Evolutionary conservation across 2,113 vertebrate genomes (phyloP).

Genomic region (Eolophus roseicapilla): DNA sequence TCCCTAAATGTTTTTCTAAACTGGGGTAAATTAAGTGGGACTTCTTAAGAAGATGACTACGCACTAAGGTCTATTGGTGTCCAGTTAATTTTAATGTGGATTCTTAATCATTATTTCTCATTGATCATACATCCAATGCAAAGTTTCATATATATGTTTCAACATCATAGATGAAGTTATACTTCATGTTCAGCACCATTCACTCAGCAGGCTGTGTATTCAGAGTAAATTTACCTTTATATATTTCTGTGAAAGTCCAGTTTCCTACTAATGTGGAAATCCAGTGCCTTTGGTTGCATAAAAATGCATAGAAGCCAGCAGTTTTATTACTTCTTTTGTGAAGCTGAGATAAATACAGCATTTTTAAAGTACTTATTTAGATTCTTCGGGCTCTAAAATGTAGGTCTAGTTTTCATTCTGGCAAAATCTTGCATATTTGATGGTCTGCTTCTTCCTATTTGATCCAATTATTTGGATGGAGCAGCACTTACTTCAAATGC

Average conservation of each 20-base stretch:
- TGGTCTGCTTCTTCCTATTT: background rate
- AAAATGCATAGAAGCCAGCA: background rate
- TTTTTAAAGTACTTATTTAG: background rate
- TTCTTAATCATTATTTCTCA: background rate
- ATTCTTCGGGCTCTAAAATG: background rate
- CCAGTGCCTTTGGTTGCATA: background rate
- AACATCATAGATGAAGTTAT: rapidly evolving
- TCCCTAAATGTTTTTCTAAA: background rate
- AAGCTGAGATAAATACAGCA: background rate
- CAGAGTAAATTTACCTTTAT: background rate
- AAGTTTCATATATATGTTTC: background rate
- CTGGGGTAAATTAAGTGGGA: background rate
- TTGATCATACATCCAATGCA: background rate
- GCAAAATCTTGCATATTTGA: background rate
- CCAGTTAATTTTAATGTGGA: background rate
- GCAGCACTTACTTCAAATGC: background rate
- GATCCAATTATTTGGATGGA: background rate
- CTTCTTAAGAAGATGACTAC: background rate
- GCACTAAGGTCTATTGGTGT: background rate
- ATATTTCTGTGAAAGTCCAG: background rate
- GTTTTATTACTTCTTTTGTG: background rate
- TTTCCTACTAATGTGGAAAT: background rate
- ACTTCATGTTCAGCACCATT: background rate
- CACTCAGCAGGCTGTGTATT: background rate
- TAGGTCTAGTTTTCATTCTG: background rate